Conservation (phyloP, 2,888 invertebrate genomes). For the Tipula lateralis region DNA sequence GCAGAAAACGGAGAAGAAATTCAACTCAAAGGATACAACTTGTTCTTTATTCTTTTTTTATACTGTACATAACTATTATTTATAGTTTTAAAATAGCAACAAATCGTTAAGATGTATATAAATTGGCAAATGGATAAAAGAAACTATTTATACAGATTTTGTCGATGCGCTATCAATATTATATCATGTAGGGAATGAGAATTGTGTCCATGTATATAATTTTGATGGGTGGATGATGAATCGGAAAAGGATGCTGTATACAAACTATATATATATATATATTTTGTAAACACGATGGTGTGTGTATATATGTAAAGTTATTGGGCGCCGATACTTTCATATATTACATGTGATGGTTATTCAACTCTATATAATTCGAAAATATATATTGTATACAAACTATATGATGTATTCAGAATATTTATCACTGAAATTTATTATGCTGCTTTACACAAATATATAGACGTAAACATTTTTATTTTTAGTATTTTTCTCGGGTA, state of each 20-base stretch:
- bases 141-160: background rate
- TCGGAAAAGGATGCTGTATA: background rate
- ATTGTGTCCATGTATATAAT: background rate
- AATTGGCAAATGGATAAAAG: background rate
- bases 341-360: background rate
- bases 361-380: background rate
- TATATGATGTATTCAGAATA: background rate
- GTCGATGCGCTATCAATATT: background rate
- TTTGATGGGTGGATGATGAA: background rate
- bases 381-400: background rate
- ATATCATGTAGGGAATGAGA: background rate
- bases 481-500: background rate
- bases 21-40: background rate
- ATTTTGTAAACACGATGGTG: no score
- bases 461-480: background rate
- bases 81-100: background rate
- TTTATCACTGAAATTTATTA: background rate
- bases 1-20: background rate
- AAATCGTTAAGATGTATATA: background rate
- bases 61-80: background rate
- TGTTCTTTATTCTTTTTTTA: background rate
- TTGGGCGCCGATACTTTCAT: background rate
- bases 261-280: background rate
- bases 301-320: no score
- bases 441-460: background rate